Evolutionary conservation across 2,888 invertebrate genomes (phyloP), one percentile per base, ranked within the genome.

Genomic region (Dusona sp.): DNA sequence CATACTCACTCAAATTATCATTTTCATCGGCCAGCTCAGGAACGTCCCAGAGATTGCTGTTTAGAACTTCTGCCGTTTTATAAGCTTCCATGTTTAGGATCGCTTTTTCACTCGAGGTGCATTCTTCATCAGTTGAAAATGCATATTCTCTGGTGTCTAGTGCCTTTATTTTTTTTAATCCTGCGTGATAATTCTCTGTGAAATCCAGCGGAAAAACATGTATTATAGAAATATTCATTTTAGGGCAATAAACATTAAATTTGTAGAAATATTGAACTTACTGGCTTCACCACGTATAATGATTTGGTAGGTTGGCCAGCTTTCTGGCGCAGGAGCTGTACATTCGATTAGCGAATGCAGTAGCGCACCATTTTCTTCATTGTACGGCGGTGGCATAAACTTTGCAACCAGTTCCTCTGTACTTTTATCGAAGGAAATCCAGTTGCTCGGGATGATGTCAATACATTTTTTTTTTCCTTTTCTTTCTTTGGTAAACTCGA

Each of bases 311-410:
- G 33, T 19, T 33, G 64, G 64, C 64, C 64, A 65, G 22, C 3
- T 33, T 11, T 65, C 33, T 33, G 64, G 36, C 19, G 36, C 36
- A 36, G 19, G 16, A 19, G 36, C 64, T 16, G 33, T 13, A 22
- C 33, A 65, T 19, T 65, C 19, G 7, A 65, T 33, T 1, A 65
- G 64, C 2, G 64, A 65, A 33, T 65, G 64, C 64, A 65, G 19
- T 33, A 65, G 19, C 16, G 64, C 64, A 33, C 29, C 3, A 19
- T 33, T 19, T 33, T 65, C 64, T 1, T 65, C 64, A 33, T 65
- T 36, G 33, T 65, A 65, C 16, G 64, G 64, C 3, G 64, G 33
- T 65, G 64, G 33, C 64, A 65, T 65, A 13, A 36, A 65, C 33
- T 36, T 65, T 36, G 64, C 29, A 11, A 65, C 64, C 1, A 65